Percentiles rank a stretch among this genome's conserved stretches.
Evolutionary conservation across 2,797 vertebrate species (phyloP).

Genomic region (Macropodus opercularis): DNA sequence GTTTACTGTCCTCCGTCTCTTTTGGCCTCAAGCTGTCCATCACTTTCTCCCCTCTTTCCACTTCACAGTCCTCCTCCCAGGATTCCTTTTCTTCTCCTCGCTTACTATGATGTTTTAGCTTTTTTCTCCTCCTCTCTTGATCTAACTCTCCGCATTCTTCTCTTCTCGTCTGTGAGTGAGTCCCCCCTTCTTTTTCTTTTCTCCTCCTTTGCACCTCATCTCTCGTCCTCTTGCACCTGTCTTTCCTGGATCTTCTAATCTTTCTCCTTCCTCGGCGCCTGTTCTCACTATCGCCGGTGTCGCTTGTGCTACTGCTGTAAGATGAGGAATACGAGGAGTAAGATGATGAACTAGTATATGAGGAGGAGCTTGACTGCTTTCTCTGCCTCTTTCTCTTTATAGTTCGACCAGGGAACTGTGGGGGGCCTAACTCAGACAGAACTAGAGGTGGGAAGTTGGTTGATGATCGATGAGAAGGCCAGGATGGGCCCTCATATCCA

Average conservation of each 20-base stretch:
- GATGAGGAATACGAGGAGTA: constrained; percentile 50
- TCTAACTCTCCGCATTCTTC: constrained; percentile 48
- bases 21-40: constrained; percentile 42
- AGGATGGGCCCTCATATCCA: constrained; percentile 14
- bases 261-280: constrained; percentile 52
- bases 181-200: constrained; percentile 41
- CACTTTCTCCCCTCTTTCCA: constrained; percentile 20
- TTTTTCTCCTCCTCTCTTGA: constrained; percentile 46
- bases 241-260: constrained; percentile 42
- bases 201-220: constrained; percentile 51
- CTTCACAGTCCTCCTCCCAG: constrained; percentile 20
- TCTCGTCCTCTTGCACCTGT: constrained; percentile 42
- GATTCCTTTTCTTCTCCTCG: constrained; percentile 37
- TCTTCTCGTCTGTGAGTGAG: constrained; percentile 45
- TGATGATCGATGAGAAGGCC: constrained; percentile 32
- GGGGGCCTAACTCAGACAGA: constrained; percentile 5
- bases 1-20: constrained; percentile 39
- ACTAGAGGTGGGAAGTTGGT: constrained; percentile 32
- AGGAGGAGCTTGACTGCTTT: constrained; percentile 56
- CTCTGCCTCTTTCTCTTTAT: constrained; percentile 28
- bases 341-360: constrained; percentile 51
- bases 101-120: constrained; percentile 34
- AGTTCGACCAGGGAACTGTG: constrained; percentile 7
- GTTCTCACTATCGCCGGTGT: constrained; percentile 56
- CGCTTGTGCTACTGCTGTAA: constrained; percentile 57